Base-by-base conservation (phyloP, 2,797 vertebrate genomes). In the Cheirogaleus major region DNA sequence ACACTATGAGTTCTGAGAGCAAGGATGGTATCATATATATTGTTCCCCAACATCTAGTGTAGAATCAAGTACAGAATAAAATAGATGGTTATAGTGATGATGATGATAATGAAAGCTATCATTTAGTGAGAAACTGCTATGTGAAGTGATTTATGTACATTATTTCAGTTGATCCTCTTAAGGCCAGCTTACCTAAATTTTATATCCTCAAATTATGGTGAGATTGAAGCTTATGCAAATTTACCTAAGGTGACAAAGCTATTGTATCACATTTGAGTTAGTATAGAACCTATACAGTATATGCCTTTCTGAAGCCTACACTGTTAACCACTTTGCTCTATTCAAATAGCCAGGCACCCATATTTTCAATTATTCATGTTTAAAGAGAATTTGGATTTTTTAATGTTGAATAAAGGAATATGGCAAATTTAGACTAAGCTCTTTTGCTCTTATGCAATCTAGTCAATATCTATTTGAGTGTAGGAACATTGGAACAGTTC, bases 341-440 rank as follows among this genome's bases (percentile, higher is more conserved):
- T 73, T 67, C 20, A 89, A 52, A 93, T 69, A 87, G n/a, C 20
- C 38, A 92, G 10, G 5, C 18, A 93, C n/a, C 43, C 78, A 82
- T 27, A 48, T 92, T 94, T 94, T 92, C 65, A 52, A 57, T 87
- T 86, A 73, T 82, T 73, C 32, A 72, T 35, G 5, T 4, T 89
- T 80, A 95, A 94, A 95, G 12, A 5, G 23, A 81, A 50, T 82
- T n/a, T 76, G 41, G 43, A 87, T 91, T 86, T 83, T 76, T 57
- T 90, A 69, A 82, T 95, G 27, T 45, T 80, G 18, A 95, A 67
- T 89, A 87, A 93, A 83, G 13, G 7, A 55, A 61, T 69, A 73
- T 83, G 30, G 18, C 7, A 91, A 87, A 78, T 50, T 93, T 91
- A 78, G 20, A 87, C 75, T 89, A 69, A 72, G 1, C 23, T 75